These are phyloP conservation scores for Hormaphis cornu DNA, from an alignment of 1,140 invertebrate genomes.

Conservation along the genomic window DNA sequence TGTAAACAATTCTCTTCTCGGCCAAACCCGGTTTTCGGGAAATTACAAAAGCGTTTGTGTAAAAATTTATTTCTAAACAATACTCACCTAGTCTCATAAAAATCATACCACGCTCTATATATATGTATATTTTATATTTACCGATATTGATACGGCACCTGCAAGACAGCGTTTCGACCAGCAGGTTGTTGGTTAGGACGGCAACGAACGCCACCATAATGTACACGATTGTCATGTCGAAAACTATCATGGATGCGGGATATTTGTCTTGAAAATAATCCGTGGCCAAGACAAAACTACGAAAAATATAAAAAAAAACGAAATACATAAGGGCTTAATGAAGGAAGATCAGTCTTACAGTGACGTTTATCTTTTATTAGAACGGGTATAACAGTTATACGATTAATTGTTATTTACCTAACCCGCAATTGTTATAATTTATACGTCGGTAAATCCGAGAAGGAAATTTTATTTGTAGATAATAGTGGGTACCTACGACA, in stretches of 20 bases:
- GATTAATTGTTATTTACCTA: too few species aligned
- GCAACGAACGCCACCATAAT: conserved; percentile 77
- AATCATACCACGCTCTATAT: neutral
- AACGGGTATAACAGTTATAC: too few species aligned
- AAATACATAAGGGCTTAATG: neutral
- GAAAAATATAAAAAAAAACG: conserved; percentile 39
- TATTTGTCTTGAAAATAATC: conserved; percentile 79
- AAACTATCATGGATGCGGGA: conserved; percentile 72
- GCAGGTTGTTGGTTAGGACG: conserved; percentile 73
- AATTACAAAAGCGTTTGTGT: too few species aligned
- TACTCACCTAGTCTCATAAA: too few species aligned
- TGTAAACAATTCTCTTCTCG: too few species aligned
- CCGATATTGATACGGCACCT: conserved; percentile 77
- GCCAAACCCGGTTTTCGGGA: too few species aligned
- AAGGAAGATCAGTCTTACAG: too few species aligned
- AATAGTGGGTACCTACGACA: too few species aligned
- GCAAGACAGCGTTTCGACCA: conserved; percentile 72
- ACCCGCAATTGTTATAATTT: too few species aligned
- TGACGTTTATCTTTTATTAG: too few species aligned
- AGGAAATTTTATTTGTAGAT: neutral
- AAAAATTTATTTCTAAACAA: too few species aligned
- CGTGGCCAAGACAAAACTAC: conserved; percentile 78
- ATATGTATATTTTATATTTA: conserved; percentile 40
- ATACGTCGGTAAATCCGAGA: neutral
- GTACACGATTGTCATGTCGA: conserved; percentile 85